These are phyloP conservation scores for Rana temporaria DNA, from an alignment of 2,113 vertebrate species.

Conservation along the genomic window DNA sequence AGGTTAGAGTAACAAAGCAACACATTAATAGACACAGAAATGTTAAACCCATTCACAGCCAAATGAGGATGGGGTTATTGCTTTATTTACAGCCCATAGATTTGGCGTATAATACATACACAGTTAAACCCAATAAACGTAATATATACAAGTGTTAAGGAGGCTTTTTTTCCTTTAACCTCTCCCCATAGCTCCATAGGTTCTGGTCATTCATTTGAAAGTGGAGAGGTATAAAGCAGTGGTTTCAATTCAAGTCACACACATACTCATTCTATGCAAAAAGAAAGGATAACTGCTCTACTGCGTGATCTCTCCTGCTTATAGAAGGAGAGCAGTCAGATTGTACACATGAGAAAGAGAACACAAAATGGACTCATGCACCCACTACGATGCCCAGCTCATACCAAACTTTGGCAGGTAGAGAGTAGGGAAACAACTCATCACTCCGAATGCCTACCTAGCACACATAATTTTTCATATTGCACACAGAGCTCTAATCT, in stretches of 20 bases:
- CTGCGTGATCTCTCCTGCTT: background rate
- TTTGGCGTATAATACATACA: constrained; percentile 34
- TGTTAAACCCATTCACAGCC: constrained; percentile 5
- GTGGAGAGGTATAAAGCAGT: constrained; percentile 24
- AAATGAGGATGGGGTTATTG: constrained; percentile 12
- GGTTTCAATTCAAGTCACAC: constrained; percentile 37
- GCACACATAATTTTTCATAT: background rate
- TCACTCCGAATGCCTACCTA: background rate
- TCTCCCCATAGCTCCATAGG: constrained; percentile 23
- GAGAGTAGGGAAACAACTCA: background rate
- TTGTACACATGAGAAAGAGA: background rate
- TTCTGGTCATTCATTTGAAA: constrained; percentile 5
- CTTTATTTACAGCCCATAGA: constrained; percentile 34
- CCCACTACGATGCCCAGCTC: background rate
- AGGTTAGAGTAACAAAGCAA: too few species aligned
- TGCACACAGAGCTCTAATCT: background rate
- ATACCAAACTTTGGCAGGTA: constrained; percentile 44
- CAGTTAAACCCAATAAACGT: constrained; percentile 21
- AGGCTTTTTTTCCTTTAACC: constrained; percentile 7
- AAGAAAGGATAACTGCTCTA: background rate
- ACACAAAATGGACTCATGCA: background rate
- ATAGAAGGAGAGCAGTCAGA: background rate
- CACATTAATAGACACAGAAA: background rate
- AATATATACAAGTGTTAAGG: constrained; percentile 47
- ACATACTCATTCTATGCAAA: background rate